phyloP scores from a whole-genome alignment of 2,113 vertebrate species.

The Machaerirhynchus nigripectus region DNA sequence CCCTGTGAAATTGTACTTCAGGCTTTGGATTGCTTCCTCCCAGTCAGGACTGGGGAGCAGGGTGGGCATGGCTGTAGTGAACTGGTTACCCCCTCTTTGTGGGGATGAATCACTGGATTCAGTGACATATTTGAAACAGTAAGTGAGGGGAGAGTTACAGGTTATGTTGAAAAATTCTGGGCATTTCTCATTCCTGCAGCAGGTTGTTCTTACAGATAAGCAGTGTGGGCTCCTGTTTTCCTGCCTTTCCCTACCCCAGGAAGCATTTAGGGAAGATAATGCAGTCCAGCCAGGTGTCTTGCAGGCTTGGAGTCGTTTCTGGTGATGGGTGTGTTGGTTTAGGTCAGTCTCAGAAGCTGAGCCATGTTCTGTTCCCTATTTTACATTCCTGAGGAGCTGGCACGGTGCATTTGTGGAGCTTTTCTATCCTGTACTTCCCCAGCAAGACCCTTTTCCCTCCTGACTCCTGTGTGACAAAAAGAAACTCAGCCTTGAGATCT shows the following conservation, averaged over 20 bases:
- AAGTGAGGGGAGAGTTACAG: background rate
- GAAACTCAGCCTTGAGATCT: slow-evolving; percentile 21
- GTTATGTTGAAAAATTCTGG: background rate
- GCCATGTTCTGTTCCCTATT: rapidly evolving
- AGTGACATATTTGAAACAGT: rapidly evolving
- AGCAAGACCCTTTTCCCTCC: background rate
- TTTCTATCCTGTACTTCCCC: background rate
- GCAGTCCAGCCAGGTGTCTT: background rate
- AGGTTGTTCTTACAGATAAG: background rate
- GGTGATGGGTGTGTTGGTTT: background rate
- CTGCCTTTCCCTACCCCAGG: background rate
- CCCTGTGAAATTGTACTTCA: background rate
- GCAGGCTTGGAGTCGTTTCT: background rate
- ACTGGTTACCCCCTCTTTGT: background rate
- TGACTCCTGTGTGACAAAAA: background rate
- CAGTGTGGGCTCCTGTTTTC: background rate
- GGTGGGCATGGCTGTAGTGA: background rate
- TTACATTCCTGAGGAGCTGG: background rate
- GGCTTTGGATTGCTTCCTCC: background rate
- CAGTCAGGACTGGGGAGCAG: background rate
- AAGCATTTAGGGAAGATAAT: background rate
- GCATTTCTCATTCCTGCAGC: rapidly evolving
- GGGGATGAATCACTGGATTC: background rate
- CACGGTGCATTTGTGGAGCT: background rate
- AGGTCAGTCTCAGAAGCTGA: background rate